Evolutionary conservation across 53 echinoderm and acorn worm species (phyloP).

Genomic region (Holothuria leucospilota): DNA sequence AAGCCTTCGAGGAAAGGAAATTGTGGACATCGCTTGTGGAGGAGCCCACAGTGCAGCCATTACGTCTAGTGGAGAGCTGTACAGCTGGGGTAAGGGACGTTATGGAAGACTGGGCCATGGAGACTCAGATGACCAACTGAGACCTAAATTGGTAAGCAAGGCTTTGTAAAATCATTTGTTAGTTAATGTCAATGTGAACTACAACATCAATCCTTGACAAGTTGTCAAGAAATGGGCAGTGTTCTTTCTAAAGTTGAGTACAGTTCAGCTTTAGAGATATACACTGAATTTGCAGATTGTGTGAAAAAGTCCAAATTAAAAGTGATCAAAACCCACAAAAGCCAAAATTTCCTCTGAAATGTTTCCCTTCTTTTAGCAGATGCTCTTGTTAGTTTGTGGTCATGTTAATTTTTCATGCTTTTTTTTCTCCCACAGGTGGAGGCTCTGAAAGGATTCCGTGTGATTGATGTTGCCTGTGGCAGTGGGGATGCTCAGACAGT

Average conservation of each 20-base stretch:
- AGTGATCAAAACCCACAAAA: background rate
- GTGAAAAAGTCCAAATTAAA: background rate
- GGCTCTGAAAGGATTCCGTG: constrained; percentile 84
- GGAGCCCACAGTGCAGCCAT: constrained; percentile 98
- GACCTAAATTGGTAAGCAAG: constrained; percentile 86
- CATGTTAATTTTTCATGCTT: background rate
- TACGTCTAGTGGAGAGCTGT: constrained; percentile 94
- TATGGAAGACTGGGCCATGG: constrained; percentile 96
- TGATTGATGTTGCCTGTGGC: constrained; percentile 97
- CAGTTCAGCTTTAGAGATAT: too few species aligned
- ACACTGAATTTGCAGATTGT: too few species aligned
- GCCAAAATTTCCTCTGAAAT: background rate
- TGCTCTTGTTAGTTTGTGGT: background rate
- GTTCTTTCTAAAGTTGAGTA: background rate
- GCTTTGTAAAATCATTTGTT: too few species aligned
- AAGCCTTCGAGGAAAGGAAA: constrained; percentile 93
- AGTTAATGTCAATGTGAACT: too few species aligned
- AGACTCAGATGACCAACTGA: constrained; percentile 94
- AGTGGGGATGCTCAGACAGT: constrained; percentile 97
- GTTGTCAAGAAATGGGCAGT: background rate
- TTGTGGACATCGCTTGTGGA: constrained; percentile 85
- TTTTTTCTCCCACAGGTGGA: constrained; percentile 71
- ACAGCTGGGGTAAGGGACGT: constrained; percentile 97
- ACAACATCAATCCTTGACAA: background rate
- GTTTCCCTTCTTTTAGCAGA: too few species aligned